phyloP scores from a whole-genome alignment of 2,113 vertebrate genomes.

The Aptenodytes patagonicus region DNA sequence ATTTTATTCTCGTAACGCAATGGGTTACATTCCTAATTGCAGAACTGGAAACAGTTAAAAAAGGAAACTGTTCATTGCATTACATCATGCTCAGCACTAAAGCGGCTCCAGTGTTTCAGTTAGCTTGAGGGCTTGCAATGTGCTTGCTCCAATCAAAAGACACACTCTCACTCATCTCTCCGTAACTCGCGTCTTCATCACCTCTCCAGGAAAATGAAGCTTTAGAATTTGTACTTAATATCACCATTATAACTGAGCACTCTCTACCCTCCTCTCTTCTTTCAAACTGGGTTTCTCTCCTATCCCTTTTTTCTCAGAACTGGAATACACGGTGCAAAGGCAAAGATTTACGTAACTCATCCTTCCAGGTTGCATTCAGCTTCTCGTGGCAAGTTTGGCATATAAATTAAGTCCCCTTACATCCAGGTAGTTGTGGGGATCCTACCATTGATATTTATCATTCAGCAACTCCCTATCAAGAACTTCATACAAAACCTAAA shows the following conservation, averaged over 20 bases:
- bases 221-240: neutral
- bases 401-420: neutral
- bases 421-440: neutral
- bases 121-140: neutral
- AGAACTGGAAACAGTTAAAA: constrained; percentile 27
- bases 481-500: neutral
- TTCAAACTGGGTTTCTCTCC: neutral
- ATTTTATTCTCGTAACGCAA: neutral
- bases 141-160: neutral
- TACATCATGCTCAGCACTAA: neutral
- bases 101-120: neutral
- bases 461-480: neutral
- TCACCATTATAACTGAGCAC: accelerated
- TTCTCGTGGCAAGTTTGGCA: neutral
- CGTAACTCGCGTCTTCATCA: neutral
- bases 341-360: neutral
- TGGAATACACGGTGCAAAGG: neutral
- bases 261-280: neutral
- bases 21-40: neutral
- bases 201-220: neutral
- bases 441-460: neutral
- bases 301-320: neutral
- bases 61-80: neutral
- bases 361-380: neutral
- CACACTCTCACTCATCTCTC: neutral